Evolutionary conservation across 2,797 vertebrate species (phyloP).

Genomic region (Crocodylus rhombifer): DNA sequence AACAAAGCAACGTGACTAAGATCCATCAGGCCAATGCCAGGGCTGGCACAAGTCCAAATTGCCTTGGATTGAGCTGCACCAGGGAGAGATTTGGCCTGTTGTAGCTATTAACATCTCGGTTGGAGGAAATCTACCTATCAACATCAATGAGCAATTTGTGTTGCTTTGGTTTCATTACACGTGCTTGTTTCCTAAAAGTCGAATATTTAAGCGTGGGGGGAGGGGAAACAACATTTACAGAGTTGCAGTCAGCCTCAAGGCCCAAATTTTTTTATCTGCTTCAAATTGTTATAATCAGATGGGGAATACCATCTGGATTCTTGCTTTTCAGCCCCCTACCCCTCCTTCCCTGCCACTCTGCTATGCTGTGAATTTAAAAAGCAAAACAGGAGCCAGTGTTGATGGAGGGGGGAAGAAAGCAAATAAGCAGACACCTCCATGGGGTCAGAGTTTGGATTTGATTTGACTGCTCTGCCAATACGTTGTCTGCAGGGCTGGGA

Average conservation of each 20-base stretch:
- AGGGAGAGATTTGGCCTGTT: background rate
- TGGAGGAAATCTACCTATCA: background rate
- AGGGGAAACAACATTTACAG: background rate
- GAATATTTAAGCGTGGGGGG: background rate
- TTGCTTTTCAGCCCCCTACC: background rate
- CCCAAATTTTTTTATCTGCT: background rate
- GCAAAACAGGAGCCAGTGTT: background rate
- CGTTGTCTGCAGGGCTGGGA: background rate
- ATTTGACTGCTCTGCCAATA: background rate
- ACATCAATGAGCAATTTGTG: background rate
- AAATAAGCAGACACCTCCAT: background rate
- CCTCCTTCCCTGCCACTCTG: background rate
- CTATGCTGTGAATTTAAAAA: background rate
- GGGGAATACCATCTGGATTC: background rate
- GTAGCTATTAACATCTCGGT: fast-evolving
- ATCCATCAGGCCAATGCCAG: background rate
- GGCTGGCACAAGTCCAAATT: background rate
- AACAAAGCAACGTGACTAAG: too few relatives aligned
- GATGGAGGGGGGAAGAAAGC: background rate
- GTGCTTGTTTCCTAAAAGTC: background rate
- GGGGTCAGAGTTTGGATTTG: background rate
- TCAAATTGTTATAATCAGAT: background rate
- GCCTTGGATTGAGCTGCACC: background rate
- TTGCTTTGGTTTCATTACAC: background rate
- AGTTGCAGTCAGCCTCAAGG: background rate